Percentiles rank a stretch among this genome's conserved stretches.
These are phyloP conservation scores for Urocolius indicus DNA, from an alignment of 2,113 vertebrate genomes.

Conservation along the genomic window DNA sequence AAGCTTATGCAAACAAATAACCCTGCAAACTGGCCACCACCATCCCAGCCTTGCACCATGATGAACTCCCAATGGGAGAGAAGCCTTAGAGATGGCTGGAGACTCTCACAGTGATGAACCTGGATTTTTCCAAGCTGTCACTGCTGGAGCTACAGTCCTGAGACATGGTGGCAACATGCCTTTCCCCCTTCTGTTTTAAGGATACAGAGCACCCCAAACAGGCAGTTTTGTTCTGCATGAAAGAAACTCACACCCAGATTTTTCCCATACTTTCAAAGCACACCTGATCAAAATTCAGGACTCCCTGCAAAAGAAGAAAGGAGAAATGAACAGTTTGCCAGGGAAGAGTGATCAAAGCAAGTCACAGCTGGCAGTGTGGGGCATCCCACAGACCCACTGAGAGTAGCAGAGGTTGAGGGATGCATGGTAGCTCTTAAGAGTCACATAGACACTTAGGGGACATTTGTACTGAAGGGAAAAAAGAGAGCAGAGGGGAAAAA, in stretches of 20 bases:
- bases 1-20: background rate
- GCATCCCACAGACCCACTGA: background rate
- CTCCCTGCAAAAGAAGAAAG: conserved; percentile 67
- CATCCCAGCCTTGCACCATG: background rate
- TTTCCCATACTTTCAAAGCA: conserved; percentile 85
- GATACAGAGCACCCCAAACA: background rate
- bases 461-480: background rate
- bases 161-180: background rate
- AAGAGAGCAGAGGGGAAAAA: background rate
- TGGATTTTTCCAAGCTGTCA: background rate
- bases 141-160: background rate
- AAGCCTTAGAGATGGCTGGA: background rate
- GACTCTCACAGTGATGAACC: background rate
- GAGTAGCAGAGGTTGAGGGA: background rate
- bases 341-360: background rate
- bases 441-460: background rate
- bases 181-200: background rate
- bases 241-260: conserved; percentile 83
- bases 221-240: background rate
- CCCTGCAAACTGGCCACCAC: background rate
- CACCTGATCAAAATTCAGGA: conserved; percentile 69
- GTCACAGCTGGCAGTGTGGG: background rate
- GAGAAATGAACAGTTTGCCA: background rate
- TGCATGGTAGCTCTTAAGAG: background rate
- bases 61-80: background rate